phyloP scores from a whole-genome alignment of 1,140 invertebrate species.

The Caenorhabditis remanei region DNA sequence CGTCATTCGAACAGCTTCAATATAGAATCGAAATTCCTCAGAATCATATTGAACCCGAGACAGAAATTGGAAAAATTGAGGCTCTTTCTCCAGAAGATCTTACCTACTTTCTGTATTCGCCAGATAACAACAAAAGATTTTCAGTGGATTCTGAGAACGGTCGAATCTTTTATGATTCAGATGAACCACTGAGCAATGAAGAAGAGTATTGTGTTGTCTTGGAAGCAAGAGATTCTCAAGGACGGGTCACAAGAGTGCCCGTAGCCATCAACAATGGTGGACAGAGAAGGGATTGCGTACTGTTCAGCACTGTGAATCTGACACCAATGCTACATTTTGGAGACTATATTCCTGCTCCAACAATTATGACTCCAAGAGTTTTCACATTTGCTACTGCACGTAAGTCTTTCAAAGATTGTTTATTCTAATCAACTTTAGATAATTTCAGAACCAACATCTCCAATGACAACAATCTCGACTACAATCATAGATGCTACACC shows the following conservation, averaged over 20 bases:
- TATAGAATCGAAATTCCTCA: slow-evolving; percentile 40
- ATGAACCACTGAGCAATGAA: slow-evolving; percentile 48
- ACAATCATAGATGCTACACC: neutral
- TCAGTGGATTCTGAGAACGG: slow-evolving; percentile 47
- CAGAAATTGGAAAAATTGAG: slow-evolving; percentile 29
- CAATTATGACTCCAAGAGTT: neutral
- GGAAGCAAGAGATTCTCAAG: slow-evolving; percentile 36
- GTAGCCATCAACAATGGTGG: slow-evolving; percentile 46
- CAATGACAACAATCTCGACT: neutral
- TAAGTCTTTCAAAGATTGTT: neutral
- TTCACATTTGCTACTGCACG: slow-evolving; percentile 3
- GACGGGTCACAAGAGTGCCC: slow-evolving; percentile 33
- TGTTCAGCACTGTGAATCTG: slow-evolving; percentile 22
- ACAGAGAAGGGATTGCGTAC: neutral
- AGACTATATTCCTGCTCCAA: slow-evolving; percentile 32
- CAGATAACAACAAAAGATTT: slow-evolving; percentile 51
- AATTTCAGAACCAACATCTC: slow-evolving; percentile 24
- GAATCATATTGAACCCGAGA: slow-evolving; percentile 1
- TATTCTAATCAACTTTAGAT: neutral
- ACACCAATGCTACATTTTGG: slow-evolving; percentile 38
- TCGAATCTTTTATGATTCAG: slow-evolving; percentile 50
- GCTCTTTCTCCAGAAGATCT: slow-evolving; percentile 35
- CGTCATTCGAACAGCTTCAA: slow-evolving; percentile 30
- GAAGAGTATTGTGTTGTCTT: slow-evolving; percentile 47
- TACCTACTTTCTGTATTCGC: slow-evolving; percentile 48